phyloP scores from a whole-genome alignment of 2,797 vertebrate species.

The Euphonia xanthogaster region DNA sequence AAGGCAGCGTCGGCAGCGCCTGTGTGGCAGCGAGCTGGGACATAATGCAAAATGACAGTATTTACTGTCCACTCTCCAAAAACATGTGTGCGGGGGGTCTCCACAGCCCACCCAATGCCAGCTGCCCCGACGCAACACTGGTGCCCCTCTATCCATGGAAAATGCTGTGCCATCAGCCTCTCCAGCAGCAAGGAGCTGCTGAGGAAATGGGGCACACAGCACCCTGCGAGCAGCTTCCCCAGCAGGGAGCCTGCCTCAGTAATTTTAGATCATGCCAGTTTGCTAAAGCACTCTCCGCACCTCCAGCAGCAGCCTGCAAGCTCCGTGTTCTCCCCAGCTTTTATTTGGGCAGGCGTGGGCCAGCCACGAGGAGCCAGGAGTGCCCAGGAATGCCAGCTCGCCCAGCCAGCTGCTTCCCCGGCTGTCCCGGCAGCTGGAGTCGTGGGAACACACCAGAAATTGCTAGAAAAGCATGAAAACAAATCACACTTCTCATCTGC shows the following conservation, averaged over 20 bases:
- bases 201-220: neutral
- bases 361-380: neutral
- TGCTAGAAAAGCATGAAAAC: conserved; percentile 20
- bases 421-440: conserved; percentile 56
- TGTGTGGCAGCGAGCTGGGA: neutral
- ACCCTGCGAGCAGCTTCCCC: neutral
- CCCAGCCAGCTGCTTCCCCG: conserved; percentile 47
- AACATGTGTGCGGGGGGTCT: rapidly evolving
- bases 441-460: conserved; percentile 49
- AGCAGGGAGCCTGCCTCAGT: neutral
- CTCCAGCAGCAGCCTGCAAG: neutral
- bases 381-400: neutral
- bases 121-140: rapidly evolving
- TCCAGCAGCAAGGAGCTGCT: neutral
- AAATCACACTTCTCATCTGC: neutral
- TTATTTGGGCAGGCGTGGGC: conserved; percentile 20
- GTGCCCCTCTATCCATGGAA: neutral
- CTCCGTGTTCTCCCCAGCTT: neutral
- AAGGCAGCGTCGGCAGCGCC: neutral
- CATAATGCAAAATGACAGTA: neutral
- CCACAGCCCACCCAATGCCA: neutral
- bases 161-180: neutral
- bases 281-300: neutral
- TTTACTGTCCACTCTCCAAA: neutral
- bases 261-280: conserved; percentile 5